phyloP scores from a whole-genome alignment of 2,113 vertebrate genomes.

The Sterrhoptilus dennistouni region DNA sequence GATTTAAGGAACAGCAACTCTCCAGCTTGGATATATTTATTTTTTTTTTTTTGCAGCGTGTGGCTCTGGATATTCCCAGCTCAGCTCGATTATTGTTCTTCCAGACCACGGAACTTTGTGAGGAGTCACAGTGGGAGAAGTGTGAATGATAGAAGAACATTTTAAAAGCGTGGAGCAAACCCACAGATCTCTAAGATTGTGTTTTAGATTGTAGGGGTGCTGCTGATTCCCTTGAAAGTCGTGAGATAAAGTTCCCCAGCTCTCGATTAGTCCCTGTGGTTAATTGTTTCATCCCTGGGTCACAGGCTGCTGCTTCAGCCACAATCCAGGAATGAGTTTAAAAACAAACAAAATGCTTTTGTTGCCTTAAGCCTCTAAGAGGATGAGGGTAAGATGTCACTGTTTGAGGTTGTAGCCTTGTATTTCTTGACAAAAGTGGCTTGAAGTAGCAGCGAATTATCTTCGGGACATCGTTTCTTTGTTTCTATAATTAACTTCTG shows the following conservation, averaged over 20 bases:
- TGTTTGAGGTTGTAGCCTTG: background rate
- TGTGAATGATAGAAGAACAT: background rate
- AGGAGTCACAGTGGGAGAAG: background rate
- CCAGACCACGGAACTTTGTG: background rate
- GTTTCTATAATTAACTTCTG: background rate
- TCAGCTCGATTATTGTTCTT: background rate
- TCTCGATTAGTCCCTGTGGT: background rate
- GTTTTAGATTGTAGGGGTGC: background rate
- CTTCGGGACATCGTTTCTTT: background rate
- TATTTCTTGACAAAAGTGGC: background rate
- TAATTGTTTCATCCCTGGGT: background rate
- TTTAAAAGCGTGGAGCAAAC: background rate
- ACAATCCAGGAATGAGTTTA: background rate
- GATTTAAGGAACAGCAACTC: background rate
- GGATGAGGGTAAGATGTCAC: background rate
- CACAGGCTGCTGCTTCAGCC: background rate
- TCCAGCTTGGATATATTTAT: background rate
- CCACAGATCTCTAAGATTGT: background rate
- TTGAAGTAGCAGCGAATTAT: background rate
- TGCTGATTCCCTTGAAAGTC: background rate
- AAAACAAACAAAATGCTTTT: conserved; percentile 46
- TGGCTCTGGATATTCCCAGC: background rate
- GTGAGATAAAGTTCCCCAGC: background rate
- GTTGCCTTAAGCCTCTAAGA: background rate
- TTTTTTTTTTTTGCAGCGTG: background rate